phyloP scores from a whole-genome alignment of 2,888 invertebrate genomes.

The Spisula subtruncata region DNA sequence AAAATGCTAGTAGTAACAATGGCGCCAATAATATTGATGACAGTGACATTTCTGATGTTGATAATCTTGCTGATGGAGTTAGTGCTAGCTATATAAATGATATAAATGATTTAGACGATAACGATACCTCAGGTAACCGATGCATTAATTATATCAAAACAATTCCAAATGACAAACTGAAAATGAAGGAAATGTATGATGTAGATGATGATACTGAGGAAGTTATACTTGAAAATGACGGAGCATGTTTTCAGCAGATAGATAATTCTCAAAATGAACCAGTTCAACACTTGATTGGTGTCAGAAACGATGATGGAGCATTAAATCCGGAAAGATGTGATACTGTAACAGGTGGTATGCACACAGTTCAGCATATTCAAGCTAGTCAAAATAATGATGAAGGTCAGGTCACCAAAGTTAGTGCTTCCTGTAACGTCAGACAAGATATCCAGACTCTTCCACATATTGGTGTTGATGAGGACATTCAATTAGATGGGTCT shows the following conservation, averaged over 20 bases:
- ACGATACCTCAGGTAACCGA: background rate
- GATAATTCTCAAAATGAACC: background rate
- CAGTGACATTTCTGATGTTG: background rate
- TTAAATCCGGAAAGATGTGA: background rate
- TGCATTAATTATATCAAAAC: background rate
- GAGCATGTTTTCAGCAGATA: background rate
- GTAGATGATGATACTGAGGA: background rate
- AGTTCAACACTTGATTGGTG: background rate
- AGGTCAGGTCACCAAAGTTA: background rate
- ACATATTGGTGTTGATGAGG: too few relatives aligned
- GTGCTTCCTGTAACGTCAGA: background rate
- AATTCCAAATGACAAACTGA: background rate
- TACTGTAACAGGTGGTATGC: background rate
- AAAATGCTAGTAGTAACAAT: too few relatives aligned
- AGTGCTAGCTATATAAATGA: background rate
- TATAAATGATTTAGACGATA: background rate
- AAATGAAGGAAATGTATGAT: background rate
- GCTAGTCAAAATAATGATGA: background rate
- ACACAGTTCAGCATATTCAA: background rate
- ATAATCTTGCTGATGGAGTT: background rate
- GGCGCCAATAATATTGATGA: too few relatives aligned
- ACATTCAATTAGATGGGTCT: background rate
- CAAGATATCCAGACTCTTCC: background rate
- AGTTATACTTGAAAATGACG: background rate
- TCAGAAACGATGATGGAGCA: background rate